Percentiles rank a stretch among this genome's conserved stretches.
phyloP scores from a whole-genome alignment of 2,888 invertebrate genomes.

The Noctua comes region DNA sequence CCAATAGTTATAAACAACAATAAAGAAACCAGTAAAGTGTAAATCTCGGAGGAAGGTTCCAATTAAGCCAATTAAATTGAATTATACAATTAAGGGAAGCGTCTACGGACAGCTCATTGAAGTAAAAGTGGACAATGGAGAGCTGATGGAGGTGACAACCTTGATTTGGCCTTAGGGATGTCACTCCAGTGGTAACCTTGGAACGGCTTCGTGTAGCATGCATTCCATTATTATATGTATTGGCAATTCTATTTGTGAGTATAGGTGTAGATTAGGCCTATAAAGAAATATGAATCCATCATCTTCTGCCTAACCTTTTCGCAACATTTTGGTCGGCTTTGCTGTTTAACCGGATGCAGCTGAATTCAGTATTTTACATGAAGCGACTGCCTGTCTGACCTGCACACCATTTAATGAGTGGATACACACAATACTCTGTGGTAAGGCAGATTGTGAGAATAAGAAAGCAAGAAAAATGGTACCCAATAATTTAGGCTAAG shows the following conservation, averaged over 20 bases:
- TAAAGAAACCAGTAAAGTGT: slow-evolving; percentile 60
- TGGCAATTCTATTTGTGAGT: neutral
- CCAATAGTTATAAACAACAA: slow-evolving; percentile 59
- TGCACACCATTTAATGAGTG: neutral
- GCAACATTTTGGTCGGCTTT: neutral
- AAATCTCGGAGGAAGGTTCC: slow-evolving; percentile 58
- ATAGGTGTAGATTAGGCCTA: too few relatives aligned
- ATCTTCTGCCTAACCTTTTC: neutral
- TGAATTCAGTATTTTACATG: neutral
- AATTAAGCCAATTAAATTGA: slow-evolving; percentile 70
- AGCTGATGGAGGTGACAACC: slow-evolving; percentile 57
- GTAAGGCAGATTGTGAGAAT: neutral
- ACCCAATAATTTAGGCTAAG: too few relatives aligned
- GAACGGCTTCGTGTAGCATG: neutral
- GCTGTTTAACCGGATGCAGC: neutral
- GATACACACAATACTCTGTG: neutral
- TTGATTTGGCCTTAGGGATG: slow-evolving; percentile 48
- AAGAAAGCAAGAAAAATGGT: neutral
- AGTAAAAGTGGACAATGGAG: slow-evolving; percentile 60
- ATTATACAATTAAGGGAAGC: slow-evolving; percentile 64
- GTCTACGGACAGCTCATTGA: slow-evolving; percentile 47
- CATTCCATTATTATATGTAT: neutral
- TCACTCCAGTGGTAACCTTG: slow-evolving; percentile 5
- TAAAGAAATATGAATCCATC: neutral
- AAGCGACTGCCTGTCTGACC: neutral